These are phyloP conservation scores for Tachina grossa DNA, from an alignment of 2,888 invertebrate species.

Conservation along the genomic window DNA sequence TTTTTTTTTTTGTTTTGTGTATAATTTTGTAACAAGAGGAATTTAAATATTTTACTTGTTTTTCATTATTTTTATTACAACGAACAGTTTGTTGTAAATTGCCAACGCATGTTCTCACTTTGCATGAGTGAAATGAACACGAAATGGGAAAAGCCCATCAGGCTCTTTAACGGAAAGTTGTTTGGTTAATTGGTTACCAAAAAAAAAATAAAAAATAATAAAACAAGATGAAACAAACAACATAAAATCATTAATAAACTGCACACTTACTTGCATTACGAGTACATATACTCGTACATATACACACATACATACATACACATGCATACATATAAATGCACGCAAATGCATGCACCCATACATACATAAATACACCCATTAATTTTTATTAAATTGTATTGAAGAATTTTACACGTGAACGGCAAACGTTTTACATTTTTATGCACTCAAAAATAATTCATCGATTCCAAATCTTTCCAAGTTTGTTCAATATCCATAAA, in stretches of 20 bases:
- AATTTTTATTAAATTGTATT: not conserved
- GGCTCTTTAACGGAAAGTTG: conserved; percentile 42
- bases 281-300: not conserved
- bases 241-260: conserved; percentile 49
- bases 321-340: not conserved
- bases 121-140: conserved; percentile 62
- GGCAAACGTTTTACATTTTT: conserved; percentile 7
- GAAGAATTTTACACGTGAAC: conserved; percentile 25
- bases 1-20: not conserved
- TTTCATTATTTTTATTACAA: conserved; percentile 58
- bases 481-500: not conserved
- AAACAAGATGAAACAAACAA: conserved; percentile 48
- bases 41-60: conserved; percentile 68
- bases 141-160: conserved; percentile 40
- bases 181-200: conserved; percentile 65
- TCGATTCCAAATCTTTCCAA: not conserved
- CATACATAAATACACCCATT: not conserved
- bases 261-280: not conserved
- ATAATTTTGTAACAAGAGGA: conserved; percentile 48
- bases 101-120: conserved; percentile 70
- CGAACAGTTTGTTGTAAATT: conserved; percentile 59
- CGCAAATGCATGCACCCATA: not conserved
- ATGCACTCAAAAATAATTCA: not conserved
- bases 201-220: too few relatives aligned
- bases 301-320: not conserved